These are phyloP conservation scores for Rhagonycha lutea DNA, from an alignment of 2,888 invertebrate species.

Conservation along the genomic window DNA sequence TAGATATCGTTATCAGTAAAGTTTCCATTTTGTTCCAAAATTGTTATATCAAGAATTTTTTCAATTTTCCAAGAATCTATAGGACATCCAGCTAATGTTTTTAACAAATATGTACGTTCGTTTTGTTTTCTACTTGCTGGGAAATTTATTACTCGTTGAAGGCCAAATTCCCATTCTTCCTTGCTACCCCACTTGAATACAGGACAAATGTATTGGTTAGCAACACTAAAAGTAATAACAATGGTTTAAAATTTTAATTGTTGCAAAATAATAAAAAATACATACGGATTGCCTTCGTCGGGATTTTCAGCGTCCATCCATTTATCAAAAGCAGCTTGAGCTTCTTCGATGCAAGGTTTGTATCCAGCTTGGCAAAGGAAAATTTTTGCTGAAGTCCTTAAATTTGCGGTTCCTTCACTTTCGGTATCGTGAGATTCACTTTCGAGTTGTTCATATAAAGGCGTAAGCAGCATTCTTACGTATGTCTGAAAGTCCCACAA, in stretches of 20 bases:
- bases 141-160: constrained; percentile 76
- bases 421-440: constrained; percentile 61
- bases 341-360: constrained; percentile 75
- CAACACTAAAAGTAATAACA: constrained; percentile 60
- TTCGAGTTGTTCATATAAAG: constrained; percentile 72
- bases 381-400: constrained; percentile 69
- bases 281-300: constrained; percentile 81
- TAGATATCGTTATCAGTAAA: constrained; percentile 78
- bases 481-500: constrained; percentile 62
- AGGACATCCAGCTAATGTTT: constrained; percentile 79
- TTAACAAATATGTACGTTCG: constrained; percentile 77
- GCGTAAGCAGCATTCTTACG: constrained; percentile 68
- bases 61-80: constrained; percentile 72
- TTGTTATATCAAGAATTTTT: constrained; percentile 67
- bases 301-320: constrained; percentile 79
- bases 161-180: constrained; percentile 82
- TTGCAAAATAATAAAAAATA: constrained; percentile 32
- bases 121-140: constrained; percentile 71
- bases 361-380: constrained; percentile 79
- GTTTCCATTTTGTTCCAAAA: constrained; percentile 70
- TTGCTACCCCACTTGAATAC: constrained; percentile 81
- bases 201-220: constrained; percentile 77
- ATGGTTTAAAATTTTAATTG: background rate
- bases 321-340: constrained; percentile 70
- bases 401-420: constrained; percentile 68